Evolutionary conservation across 2,888 invertebrate genomes (phyloP).

Genomic region (Xanthostigma xanthostigma): DNA sequence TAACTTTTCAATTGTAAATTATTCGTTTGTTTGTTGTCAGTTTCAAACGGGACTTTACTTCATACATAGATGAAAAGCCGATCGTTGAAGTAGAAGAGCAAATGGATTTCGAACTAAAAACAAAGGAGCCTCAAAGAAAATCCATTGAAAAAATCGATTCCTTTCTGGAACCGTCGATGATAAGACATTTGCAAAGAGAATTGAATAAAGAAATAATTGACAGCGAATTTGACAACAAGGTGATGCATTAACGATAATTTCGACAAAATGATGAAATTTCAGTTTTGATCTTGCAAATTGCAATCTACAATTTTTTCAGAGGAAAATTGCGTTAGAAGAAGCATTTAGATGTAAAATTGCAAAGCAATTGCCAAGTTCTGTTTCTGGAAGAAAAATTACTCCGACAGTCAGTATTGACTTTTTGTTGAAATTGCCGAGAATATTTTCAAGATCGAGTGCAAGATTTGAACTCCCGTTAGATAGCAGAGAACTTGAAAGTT

Average conservation of each 20-base stretch:
- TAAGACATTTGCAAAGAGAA: constrained; percentile 49
- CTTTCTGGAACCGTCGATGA: constrained; percentile 42
- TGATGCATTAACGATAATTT: constrained; percentile 18
- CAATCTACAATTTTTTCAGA: constrained; percentile 26
- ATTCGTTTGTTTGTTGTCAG: too few species aligned
- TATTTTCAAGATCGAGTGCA: constrained; percentile 59
- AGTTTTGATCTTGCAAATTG: neutral
- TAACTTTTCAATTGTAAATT: too few species aligned
- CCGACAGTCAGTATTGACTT: constrained; percentile 37
- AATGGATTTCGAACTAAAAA: neutral
- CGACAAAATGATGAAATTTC: neutral
- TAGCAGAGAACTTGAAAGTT: constrained; percentile 35
- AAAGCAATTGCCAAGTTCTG: neutral
- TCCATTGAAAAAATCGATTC: constrained; percentile 20
- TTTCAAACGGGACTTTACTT: too few species aligned
- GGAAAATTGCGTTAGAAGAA: constrained; percentile 51
- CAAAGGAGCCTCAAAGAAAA: constrained; percentile 4
- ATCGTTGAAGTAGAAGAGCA: constrained; percentile 9
- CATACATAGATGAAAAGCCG: neutral
- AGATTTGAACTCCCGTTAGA: constrained; percentile 64
- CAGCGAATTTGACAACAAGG: constrained; percentile 51
- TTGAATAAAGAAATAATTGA: constrained; percentile 52
- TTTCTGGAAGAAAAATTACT: neutral
- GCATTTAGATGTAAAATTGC: constrained; percentile 41
- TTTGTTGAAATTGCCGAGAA: constrained; percentile 52